Conservation (phyloP, 2,888 invertebrate genomes). For the Galeopsomyia nigrocyanea region DNA sequence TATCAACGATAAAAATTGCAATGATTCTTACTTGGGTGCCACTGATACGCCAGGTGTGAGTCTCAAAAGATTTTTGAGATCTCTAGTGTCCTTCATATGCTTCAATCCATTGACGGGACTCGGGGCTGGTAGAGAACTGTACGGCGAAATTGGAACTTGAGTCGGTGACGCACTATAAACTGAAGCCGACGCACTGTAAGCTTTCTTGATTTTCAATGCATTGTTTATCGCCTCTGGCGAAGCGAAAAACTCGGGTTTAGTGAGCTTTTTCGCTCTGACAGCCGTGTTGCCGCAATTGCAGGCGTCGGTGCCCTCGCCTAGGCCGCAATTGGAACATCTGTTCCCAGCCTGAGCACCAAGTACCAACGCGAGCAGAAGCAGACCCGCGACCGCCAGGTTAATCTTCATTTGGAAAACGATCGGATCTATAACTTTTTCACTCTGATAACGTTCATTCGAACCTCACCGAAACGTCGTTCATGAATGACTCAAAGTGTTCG, state of each 20-base stretch:
- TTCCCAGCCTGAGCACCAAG: background rate
- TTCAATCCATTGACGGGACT: no score
- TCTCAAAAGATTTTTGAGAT: conserved; percentile 28
- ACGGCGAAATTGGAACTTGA: background rate
- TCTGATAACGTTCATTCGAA: no score
- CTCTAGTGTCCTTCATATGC: no score
- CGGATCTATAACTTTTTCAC: no score
- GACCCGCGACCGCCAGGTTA: conserved; percentile 1
- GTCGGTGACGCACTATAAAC: conserved; percentile 24
- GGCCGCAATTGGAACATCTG: conserved; percentile 4
- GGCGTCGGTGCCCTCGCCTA: conserved; percentile 22
- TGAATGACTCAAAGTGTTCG: no score
- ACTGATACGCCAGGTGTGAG: conserved; percentile 27
- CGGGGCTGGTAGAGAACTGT: no score
- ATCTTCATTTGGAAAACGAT: conserved; percentile 13
- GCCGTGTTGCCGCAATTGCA: conserved; percentile 58
- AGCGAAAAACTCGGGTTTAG: conserved; percentile 51
- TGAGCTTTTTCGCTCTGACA: conserved; percentile 65
- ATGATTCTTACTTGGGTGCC: conserved; percentile 46
- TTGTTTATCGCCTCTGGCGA: conserved; percentile 28
- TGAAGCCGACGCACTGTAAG: background rate
- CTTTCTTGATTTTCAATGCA: background rate
- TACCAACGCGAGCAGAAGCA: conserved; percentile 13
- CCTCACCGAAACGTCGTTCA: no score
- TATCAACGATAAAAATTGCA: conserved; percentile 13